Evolutionary conservation across 2,113 vertebrate species (phyloP), one percentile per base, ranked within the genome.

Genomic region (Bostrychus sinensis): DNA sequence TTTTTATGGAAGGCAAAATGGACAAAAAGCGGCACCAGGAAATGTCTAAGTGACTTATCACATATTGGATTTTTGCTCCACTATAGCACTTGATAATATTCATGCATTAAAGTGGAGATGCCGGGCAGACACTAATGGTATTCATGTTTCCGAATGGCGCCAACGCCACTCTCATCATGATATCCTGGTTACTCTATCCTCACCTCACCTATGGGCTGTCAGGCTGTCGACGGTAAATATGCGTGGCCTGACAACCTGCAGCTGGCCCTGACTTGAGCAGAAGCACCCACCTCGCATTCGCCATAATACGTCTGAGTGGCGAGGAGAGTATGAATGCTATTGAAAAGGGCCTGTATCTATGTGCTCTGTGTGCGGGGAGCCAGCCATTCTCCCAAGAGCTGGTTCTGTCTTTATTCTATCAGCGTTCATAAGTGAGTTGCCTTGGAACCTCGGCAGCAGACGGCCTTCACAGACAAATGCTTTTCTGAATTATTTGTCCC

Each of bases 321-420:
- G 14, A 19, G 55, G 56, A 66, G 59, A 19, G 12, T 11, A 41
- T 45, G 38, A 22, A 55, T 43, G 19, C 45, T 26, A 17, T 11
- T 54, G 32, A 72, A 25, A 23, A 34, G 19, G n/a, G 17, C 65
- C 62, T 45, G 50, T 46, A 45, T 54, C 19, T 51, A 30, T 45
- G 8, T 53, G 32, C 51, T 63, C 8, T 43, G 48, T 70, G 39
- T 32, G 57, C 20, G 38, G 62, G 55, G 61, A 50, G 45, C 56
- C 39, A 19, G 23, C 38, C 53, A 16, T 58, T 25, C 46, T 42
- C 1, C 76, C 23, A 77, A 57, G 69, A 57, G 38, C 51, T 68
- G 63, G 55, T 66, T 75, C 74, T 70, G 70, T 79, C 56, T 34
- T 80, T 43, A 73, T 77, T 81, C 75, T 50, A 63, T 77, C 72